Percentiles rank a stretch among this genome's conserved stretches.
Conservation (phyloP, 1,140 invertebrate species). For the Drosophila bocqueti region DNA sequence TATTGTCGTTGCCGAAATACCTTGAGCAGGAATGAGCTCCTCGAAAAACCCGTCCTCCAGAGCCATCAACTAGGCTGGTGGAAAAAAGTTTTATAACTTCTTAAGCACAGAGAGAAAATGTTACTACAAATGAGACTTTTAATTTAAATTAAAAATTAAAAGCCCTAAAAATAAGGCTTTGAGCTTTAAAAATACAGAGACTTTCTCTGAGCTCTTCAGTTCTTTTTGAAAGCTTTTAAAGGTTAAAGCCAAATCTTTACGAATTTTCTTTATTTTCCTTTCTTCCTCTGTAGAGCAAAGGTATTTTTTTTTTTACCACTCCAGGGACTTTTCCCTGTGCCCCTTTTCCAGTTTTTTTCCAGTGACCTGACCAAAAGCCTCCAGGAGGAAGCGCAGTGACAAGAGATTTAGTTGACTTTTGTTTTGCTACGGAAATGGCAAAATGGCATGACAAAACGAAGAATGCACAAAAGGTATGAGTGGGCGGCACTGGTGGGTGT, state of each 20-base stretch:
- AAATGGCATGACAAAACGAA: slow-evolving; percentile 67
- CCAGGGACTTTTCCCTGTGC: slow-evolving; percentile 16
- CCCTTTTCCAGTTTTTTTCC: slow-evolving; percentile 11
- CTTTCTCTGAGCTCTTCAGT: not conserved
- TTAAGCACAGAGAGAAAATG: not conserved
- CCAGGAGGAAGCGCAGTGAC: slow-evolving; percentile 52
- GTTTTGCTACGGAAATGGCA: slow-evolving; percentile 64
- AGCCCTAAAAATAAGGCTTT: not conserved
- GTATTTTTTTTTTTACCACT: slow-evolving; percentile 29
- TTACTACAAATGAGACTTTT: too few relatives aligned
- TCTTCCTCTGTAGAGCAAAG: slow-evolving; percentile 5
- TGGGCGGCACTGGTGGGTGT: slow-evolving; percentile 1
- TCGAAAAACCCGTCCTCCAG: not conserved
- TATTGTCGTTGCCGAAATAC: slow-evolving; percentile 32
- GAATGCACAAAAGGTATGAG: slow-evolving; percentile 56
- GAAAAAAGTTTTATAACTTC: slow-evolving; percentile 37
- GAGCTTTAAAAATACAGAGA: not conserved
- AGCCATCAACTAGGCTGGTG: slow-evolving; percentile 25
- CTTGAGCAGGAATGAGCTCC: slow-evolving; percentile 21
- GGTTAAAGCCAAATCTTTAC: not conserved
- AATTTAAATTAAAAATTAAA: not conserved
- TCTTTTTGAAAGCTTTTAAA: not conserved
- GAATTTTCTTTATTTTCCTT: not conserved
- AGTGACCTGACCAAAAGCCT: slow-evolving; percentile 51
- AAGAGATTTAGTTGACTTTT: slow-evolving; percentile 70